Conservation (phyloP, 1,140 invertebrate genomes). For the Metaphire vulgaris region DNA sequence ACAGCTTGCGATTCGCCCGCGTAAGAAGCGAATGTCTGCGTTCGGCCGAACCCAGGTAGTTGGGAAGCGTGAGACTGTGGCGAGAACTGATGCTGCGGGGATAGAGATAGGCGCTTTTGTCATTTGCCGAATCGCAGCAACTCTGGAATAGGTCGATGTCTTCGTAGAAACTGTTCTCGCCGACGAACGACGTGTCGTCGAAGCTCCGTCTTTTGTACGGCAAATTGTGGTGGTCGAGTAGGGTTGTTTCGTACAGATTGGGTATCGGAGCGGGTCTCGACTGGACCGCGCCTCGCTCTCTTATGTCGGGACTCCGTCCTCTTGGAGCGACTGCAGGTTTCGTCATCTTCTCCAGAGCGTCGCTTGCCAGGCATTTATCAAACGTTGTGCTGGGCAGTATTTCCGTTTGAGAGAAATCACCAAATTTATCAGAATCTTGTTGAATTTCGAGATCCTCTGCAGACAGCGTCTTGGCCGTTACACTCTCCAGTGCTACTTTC, state of each 20-base stretch:
- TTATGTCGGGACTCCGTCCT: neutral
- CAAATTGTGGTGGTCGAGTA: neutral
- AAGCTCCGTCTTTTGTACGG: neutral
- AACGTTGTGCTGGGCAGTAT: no score
- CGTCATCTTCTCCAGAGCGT: neutral
- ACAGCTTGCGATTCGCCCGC: neutral
- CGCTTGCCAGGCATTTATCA: no score
- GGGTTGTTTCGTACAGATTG: no score
- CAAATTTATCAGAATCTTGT: no score
- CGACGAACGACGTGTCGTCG: neutral
- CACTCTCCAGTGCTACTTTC: neutral
- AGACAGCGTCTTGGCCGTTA: neutral
- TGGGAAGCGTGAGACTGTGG: neutral
- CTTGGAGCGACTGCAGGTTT: no score
- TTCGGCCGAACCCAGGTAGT: neutral
- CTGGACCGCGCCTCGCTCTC: neutral
- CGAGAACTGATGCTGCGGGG: neutral
- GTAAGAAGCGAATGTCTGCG: neutral
- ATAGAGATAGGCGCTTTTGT: constrained; percentile 1
- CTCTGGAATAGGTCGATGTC: constrained; percentile 27
- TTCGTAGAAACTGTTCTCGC: constrained; percentile 23
- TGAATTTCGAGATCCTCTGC: neutral
- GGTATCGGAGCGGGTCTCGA: no score
- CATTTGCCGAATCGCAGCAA: neutral
- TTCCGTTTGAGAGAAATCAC: no score